Conservation (phyloP, 2,113 vertebrate species). For the Isurus oxyrinchus region DNA sequence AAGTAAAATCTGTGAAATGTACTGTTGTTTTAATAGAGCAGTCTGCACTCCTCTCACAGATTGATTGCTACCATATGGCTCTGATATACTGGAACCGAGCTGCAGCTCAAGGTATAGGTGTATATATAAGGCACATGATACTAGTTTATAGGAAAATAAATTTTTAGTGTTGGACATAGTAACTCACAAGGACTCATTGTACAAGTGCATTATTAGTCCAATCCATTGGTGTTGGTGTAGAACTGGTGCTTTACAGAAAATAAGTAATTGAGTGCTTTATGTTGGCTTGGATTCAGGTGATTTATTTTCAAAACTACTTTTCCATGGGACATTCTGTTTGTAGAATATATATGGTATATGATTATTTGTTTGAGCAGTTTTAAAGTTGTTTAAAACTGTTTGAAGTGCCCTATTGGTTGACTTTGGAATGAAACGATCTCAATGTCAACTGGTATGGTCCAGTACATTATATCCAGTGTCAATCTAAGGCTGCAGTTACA, state of each 20-base stretch:
- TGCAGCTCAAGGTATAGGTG: slow-evolving; percentile 52
- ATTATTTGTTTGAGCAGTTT: background rate
- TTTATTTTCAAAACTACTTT: background rate
- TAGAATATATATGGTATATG: background rate
- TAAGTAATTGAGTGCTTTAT: background rate
- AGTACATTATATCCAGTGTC: background rate
- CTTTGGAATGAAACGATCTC: background rate
- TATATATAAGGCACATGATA: slow-evolving; percentile 10
- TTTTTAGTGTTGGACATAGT: background rate
- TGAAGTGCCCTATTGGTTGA: background rate
- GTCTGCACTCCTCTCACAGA: slow-evolving; percentile 49
- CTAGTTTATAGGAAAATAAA: background rate
- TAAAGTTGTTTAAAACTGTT: background rate
- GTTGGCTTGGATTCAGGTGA: background rate
- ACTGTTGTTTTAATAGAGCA: slow-evolving; percentile 45
- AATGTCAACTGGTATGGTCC: background rate
- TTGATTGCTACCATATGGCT: slow-evolving; percentile 51
- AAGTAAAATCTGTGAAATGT: slow-evolving; percentile 38
- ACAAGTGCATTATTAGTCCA: background rate
- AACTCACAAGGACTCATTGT: background rate
- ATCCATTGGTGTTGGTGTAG: background rate
- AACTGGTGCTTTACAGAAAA: background rate
- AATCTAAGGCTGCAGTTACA: background rate
- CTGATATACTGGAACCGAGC: slow-evolving; percentile 53
- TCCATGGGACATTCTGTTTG: background rate